Conservation (phyloP, 2,797 vertebrate species). For the Aulostomus chinensis region DNA sequence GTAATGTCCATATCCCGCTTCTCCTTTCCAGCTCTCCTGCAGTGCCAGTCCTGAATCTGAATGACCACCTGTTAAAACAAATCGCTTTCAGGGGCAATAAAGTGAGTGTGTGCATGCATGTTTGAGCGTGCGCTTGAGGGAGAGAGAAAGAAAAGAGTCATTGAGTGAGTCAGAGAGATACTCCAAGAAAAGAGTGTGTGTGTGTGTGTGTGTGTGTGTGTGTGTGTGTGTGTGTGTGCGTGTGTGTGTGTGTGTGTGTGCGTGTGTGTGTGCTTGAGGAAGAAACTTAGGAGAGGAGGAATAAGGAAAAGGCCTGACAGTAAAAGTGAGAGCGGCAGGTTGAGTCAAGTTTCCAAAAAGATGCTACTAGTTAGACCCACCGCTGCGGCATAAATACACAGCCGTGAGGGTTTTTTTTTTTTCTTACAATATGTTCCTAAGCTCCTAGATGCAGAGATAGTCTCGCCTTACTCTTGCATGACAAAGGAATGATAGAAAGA, state of each 20-base stretch:
- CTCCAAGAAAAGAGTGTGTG: slow-evolving; percentile 14
- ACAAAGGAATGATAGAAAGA: background rate
- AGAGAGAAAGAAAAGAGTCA: slow-evolving; percentile 51
- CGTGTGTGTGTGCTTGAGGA: too few relatives aligned
- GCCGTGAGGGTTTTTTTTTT: slow-evolving; percentile 19
- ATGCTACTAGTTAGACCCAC: slow-evolving; percentile 26
- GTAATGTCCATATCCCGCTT: too few relatives aligned
- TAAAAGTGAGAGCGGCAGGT: background rate
- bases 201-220: too few relatives aligned
- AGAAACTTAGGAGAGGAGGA: background rate
- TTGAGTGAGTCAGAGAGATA: slow-evolving; percentile 39
- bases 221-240: too few relatives aligned
- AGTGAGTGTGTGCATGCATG: slow-evolving; percentile 20
- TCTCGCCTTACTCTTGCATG: background rate
- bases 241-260: too few relatives aligned
- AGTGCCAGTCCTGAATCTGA: slow-evolving; percentile 65
- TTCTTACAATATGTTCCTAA: slow-evolving; percentile 9
- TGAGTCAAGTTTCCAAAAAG: slow-evolving; percentile 9
- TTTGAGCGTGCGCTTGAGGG: slow-evolving; percentile 26
- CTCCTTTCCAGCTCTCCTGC: slow-evolving; percentile 23
- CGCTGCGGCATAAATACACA: slow-evolving; percentile 26
- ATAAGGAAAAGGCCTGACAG: background rate
- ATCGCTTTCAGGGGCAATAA: slow-evolving; percentile 38
- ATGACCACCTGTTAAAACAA: slow-evolving; percentile 70
- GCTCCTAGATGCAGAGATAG: slow-evolving; percentile 3